Evolutionary conservation across 2,797 vertebrate species (phyloP).

Genomic region (Crossoptilon crossoptilon): DNA sequence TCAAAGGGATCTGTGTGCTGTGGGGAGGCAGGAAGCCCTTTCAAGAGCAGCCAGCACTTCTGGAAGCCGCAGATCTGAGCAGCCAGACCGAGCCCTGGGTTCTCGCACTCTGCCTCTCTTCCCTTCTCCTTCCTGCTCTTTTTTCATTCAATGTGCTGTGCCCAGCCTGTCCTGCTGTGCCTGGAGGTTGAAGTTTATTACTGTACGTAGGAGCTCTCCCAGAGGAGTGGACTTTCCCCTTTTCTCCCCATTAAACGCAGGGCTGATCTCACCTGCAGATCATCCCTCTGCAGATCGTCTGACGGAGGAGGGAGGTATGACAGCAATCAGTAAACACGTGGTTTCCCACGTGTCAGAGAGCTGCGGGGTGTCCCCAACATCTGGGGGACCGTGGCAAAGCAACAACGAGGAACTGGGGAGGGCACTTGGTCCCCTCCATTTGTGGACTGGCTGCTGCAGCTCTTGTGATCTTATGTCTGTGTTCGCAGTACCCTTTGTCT

Average conservation of each 20-base stretch:
- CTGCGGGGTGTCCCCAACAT: rapidly evolving
- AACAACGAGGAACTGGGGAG: not conserved
- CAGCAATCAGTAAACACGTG: not conserved
- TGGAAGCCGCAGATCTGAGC: constrained; percentile 30
- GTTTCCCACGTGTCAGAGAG: not conserved
- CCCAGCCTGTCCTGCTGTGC: not conserved
- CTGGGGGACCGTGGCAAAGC: not conserved
- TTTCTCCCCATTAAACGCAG: rapidly evolving
- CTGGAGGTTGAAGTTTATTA: not conserved
- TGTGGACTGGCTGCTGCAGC: not conserved
- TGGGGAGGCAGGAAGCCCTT: constrained; percentile 55
- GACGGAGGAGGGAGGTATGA: not conserved
- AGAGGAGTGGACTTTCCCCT: not conserved
- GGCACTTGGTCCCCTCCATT: not conserved
- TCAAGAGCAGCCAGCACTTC: constrained; percentile 40
- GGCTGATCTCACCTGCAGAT: not conserved
- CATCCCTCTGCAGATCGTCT: not conserved
- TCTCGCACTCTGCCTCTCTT: not conserved
- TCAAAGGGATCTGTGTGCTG: constrained; percentile 2
- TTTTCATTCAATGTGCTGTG: constrained; percentile 8
- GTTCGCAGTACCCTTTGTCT: not conserved
- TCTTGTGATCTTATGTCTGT: rapidly evolving
- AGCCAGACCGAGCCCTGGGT: not conserved
- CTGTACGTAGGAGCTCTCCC: not conserved
- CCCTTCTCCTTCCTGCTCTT: constrained; percentile 33